Percentiles rank a stretch among this genome's conserved stretches.
These are phyloP conservation scores for Drosophila greeni DNA, from an alignment of 2,888 invertebrate genomes.

Conservation along the genomic window DNA sequence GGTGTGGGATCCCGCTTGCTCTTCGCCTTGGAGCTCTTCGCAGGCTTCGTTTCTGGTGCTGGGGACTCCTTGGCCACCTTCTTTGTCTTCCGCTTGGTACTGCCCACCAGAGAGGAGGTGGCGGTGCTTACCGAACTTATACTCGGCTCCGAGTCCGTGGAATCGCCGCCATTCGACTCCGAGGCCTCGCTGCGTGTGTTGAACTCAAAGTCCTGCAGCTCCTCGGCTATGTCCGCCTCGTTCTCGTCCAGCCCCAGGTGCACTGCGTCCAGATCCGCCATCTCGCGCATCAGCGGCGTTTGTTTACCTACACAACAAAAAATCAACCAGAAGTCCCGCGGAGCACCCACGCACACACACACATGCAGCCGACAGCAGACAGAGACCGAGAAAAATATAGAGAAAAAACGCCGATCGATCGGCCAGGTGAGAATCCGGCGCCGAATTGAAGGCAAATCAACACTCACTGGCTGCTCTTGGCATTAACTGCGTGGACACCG, in stretches of 20 bases:
- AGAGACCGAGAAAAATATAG: constrained; percentile 65
- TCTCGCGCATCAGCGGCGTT: constrained; percentile 73
- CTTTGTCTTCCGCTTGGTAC: constrained; percentile 59
- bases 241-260: constrained; percentile 84
- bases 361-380: constrained; percentile 32
- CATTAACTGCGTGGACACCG: constrained; percentile 31
- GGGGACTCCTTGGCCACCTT: constrained; percentile 48
- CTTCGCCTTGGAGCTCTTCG: constrained; percentile 49
- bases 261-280: constrained; percentile 81
- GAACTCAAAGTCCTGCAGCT: constrained; percentile 87
- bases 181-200: constrained; percentile 94
- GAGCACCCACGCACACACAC: constrained; percentile 41
- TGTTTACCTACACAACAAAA: constrained; percentile 55
- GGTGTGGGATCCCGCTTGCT: constrained; percentile 63
- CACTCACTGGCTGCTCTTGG: constrained; percentile 47
- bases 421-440: constrained; percentile 40
- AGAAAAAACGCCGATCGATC: constrained; percentile 73
- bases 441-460: constrained; percentile 5
- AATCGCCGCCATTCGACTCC: constrained; percentile 83
- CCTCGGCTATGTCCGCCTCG: constrained; percentile 88
- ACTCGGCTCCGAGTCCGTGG: constrained; percentile 84
- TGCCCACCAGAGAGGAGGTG: constrained; percentile 81
- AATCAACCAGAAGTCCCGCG: constrained; percentile 31
- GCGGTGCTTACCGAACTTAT: constrained; percentile 87
- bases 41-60: constrained; percentile 22